Conservation (phyloP, 2,113 vertebrate genomes). For the Silurus asotus region DNA sequence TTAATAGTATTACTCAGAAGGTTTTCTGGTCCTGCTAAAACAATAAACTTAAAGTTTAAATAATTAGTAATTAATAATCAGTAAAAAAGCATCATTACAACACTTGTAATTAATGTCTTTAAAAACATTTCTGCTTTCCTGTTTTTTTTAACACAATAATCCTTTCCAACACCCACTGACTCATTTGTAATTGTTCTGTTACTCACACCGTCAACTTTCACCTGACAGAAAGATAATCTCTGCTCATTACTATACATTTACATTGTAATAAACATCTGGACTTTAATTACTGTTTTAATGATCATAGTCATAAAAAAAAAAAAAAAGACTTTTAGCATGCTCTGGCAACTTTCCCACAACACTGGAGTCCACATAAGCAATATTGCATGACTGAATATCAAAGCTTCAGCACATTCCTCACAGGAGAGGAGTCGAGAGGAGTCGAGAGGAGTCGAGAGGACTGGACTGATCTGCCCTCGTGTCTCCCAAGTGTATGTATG, state of each 20-base stretch:
- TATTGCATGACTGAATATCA: neutral
- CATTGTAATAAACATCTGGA: neutral
- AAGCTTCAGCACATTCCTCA: neutral
- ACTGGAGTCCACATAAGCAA: neutral
- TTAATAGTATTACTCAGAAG: too few relatives aligned
- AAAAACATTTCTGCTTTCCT: too few relatives aligned
- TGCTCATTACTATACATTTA: neutral
- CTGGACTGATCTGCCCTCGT: conserved; percentile 61
- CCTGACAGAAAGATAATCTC: neutral
- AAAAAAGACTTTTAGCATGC: neutral
- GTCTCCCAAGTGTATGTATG: conserved; percentile 54
- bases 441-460: conserved; percentile 32
- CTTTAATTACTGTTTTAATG: neutral
- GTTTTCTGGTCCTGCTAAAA: too few relatives aligned
- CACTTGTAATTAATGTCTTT: too few relatives aligned
- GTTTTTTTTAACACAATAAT: too few relatives aligned
- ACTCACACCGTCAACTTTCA: neutral
- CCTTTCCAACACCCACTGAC: too few relatives aligned
- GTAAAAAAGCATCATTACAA: too few relatives aligned
- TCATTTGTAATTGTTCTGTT: too few relatives aligned
- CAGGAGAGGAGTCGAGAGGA: neutral
- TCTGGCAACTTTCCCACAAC: neutral
- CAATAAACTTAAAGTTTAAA: too few relatives aligned
- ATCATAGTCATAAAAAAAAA: too few relatives aligned
- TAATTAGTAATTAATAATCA: too few relatives aligned